A percentile compares a stretch with the other conserved stretches of the same genome.
Evolutionary conservation across 2,113 vertebrate species (phyloP).

Genomic region (Australoheros scitulus): DNA sequence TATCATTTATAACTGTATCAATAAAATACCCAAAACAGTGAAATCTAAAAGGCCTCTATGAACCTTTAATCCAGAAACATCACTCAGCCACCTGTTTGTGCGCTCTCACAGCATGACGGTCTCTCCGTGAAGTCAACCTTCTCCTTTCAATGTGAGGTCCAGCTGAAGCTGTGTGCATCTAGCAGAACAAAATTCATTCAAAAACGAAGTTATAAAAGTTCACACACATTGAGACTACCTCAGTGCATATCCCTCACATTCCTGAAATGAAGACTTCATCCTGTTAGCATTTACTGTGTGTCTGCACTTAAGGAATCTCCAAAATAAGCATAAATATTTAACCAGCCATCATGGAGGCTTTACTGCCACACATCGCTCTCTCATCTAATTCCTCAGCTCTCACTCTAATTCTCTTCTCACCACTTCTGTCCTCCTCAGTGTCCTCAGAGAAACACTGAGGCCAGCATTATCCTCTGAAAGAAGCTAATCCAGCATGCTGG

Average conservation of each 20-base stretch:
- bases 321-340: slow-evolving; percentile 43
- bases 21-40: not conserved
- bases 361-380: not conserved
- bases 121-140: not conserved
- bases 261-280: not conserved
- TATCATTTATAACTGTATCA: not conserved
- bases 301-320: slow-evolving; percentile 17
- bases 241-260: not conserved
- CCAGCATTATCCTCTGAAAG: not conserved
- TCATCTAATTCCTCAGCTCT: not conserved
- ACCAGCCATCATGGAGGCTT: slow-evolving; percentile 22
- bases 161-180: not conserved
- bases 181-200: too few relatives aligned
- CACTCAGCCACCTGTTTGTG: too few relatives aligned
- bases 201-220: not conserved
- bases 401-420: not conserved
- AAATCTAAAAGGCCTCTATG: not conserved
- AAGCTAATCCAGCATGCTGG: not conserved
- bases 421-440: not conserved
- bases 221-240: not conserved
- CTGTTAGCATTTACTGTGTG: not conserved
- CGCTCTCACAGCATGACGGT: too few relatives aligned
- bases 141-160: not conserved
- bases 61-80: not conserved
- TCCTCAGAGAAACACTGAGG: not conserved